These are phyloP conservation scores for Lepidostoma basale DNA, from an alignment of 1,140 invertebrate genomes.

Conservation along the genomic window DNA sequence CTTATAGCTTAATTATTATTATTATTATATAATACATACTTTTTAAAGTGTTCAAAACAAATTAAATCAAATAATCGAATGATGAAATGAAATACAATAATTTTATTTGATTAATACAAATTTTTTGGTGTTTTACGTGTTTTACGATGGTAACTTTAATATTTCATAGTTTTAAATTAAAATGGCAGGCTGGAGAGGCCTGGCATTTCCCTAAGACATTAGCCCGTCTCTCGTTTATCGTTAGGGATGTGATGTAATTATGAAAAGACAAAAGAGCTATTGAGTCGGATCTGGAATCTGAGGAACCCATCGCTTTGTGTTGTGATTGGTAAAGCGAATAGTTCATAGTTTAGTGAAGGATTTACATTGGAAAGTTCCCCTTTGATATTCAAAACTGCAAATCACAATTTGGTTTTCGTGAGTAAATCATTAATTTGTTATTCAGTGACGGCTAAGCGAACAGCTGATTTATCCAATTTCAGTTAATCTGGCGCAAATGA, in stretches of 20 bases:
- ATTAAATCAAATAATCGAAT: too few relatives aligned
- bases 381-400: slow-evolving; percentile 16
- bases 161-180: too few relatives aligned
- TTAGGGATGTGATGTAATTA: slow-evolving; percentile 19
- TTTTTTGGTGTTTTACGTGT: too few relatives aligned
- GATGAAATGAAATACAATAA: too few relatives aligned
- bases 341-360: slow-evolving; percentile 17
- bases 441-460: too few relatives aligned
- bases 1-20: too few relatives aligned
- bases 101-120: too few relatives aligned
- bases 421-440: not conserved
- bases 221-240: slow-evolving; percentile 4
- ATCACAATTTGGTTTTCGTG: not conserved
- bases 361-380: not conserved
- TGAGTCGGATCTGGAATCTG: slow-evolving; percentile 11
- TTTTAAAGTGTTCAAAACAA: too few relatives aligned
- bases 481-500: too few relatives aligned
- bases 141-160: too few relatives aligned
- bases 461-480: too few relatives aligned
- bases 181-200: not conserved
- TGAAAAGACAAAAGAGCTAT: slow-evolving; percentile 14
- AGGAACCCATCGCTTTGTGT: not conserved
- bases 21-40: too few relatives aligned
- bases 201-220: not conserved
- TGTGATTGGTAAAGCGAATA: not conserved